Percentiles rank a stretch among this genome's conserved stretches.
These are phyloP conservation scores for Alligator sinensis DNA, from an alignment of 2,113 vertebrate species.

Conservation along the genomic window DNA sequence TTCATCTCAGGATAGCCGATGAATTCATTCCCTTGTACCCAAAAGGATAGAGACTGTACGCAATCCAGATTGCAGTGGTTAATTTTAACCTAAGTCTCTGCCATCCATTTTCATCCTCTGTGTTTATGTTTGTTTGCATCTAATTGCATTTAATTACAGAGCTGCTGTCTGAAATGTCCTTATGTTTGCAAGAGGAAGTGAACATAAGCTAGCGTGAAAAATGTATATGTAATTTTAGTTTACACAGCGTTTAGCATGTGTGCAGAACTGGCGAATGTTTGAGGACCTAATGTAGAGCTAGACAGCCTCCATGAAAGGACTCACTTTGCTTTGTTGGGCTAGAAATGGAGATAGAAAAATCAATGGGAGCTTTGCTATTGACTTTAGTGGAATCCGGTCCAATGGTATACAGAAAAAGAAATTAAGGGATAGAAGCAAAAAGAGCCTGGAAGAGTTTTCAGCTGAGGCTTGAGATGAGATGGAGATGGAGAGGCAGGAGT, in stretches of 20 bases:
- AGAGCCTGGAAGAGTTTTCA: neutral
- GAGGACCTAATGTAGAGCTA: too few species aligned
- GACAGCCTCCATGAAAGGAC: too few species aligned
- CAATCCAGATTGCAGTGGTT: neutral
- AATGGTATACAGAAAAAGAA: neutral
- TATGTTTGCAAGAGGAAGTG: neutral
- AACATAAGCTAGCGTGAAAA: neutral
- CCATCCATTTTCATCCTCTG: neutral
- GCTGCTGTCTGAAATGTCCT: neutral
- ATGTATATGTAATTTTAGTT: neutral
- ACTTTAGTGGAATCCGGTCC: neutral
- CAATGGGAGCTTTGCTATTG: neutral
- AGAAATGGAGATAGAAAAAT: neutral
- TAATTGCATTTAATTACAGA: neutral
- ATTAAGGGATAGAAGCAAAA: neutral
- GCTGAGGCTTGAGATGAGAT: neutral
- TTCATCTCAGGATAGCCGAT: rapidly evolving
- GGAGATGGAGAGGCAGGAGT: neutral
- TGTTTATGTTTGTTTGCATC: neutral
- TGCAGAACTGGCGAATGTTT: neutral
- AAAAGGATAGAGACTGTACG: neutral
- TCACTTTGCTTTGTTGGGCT: neutral
- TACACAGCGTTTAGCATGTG: neutral
- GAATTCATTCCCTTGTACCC: neutral
- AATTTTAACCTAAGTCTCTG: neutral